These are phyloP conservation scores for Tinamus major DNA, from an alignment of 2,797 vertebrate genomes.

Conservation along the genomic window DNA sequence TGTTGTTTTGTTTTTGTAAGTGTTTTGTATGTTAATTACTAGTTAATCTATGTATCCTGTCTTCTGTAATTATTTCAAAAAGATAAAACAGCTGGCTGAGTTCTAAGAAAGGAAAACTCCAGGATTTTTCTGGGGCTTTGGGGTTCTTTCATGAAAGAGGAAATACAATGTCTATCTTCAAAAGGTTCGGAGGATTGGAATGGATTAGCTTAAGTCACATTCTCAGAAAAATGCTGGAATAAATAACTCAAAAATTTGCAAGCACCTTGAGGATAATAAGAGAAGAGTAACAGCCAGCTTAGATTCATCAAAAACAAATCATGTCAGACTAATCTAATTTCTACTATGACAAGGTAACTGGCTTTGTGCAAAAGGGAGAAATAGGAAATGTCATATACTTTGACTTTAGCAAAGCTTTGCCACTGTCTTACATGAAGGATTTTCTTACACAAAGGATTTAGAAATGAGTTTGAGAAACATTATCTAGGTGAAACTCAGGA, in stretches of 20 bases:
- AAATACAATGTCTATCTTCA: background rate
- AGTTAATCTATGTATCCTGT: background rate
- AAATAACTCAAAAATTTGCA: background rate
- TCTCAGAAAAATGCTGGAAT: background rate
- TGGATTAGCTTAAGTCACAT: background rate
- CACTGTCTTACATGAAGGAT: background rate
- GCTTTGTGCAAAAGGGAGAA: background rate
- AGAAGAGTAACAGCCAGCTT: background rate
- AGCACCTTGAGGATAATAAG: background rate
- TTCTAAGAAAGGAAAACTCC: background rate
- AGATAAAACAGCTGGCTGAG: accelerated
- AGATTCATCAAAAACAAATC: background rate
- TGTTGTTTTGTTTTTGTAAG: accelerated
- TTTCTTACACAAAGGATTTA: background rate
- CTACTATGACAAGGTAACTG: background rate
- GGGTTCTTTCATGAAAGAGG: background rate
- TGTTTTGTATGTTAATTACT: background rate
- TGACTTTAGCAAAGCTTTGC: background rate
- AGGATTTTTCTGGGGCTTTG: background rate
- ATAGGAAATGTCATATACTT: background rate
- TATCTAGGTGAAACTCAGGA: background rate
- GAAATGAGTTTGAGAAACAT: background rate
- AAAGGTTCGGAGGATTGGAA: background rate
- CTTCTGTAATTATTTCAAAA: background rate
- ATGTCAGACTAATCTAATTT: slow-evolving; percentile 7